These are phyloP conservation scores for Zingel zingel DNA, from an alignment of 2,113 vertebrate genomes.

Conservation along the genomic window DNA sequence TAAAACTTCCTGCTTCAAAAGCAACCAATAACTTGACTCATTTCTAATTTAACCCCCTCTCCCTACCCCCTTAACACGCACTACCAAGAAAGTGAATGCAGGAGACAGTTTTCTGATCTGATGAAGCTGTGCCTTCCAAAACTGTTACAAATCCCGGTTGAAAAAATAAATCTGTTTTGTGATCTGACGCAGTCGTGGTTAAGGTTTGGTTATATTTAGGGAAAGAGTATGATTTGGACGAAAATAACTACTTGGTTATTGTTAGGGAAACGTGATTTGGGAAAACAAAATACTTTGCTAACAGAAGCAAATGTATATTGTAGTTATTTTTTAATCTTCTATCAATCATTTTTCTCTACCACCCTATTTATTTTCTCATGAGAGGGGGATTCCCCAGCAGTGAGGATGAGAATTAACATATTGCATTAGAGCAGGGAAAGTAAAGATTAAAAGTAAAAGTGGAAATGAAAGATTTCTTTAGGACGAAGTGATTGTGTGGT, in stretches of 20 bases:
- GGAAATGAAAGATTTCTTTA: constrained; percentile 29
- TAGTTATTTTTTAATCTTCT: background rate
- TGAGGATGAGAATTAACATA: background rate
- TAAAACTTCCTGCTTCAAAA: too few relatives aligned
- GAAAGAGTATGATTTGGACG: background rate
- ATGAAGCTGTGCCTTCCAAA: too few relatives aligned
- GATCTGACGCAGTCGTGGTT: background rate
- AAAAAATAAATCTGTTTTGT: too few relatives aligned
- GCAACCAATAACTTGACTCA: too few relatives aligned
- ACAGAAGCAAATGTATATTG: background rate
- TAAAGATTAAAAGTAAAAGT: background rate
- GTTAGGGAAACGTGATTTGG: background rate
- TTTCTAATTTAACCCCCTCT: too few relatives aligned
- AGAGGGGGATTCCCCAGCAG: background rate
- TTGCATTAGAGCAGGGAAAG: background rate
- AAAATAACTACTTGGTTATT: background rate
- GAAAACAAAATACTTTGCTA: background rate
- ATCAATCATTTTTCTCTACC: background rate
- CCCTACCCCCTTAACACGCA: too few relatives aligned
- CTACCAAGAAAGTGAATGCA: too few relatives aligned
- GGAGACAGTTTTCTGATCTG: too few relatives aligned
- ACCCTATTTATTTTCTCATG: background rate
- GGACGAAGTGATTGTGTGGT: background rate
- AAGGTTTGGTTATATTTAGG: background rate
- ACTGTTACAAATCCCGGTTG: too few relatives aligned